Evolutionary conservation across 2,797 vertebrate species (phyloP).

Genomic region (Takifugu rubripes): DNA sequence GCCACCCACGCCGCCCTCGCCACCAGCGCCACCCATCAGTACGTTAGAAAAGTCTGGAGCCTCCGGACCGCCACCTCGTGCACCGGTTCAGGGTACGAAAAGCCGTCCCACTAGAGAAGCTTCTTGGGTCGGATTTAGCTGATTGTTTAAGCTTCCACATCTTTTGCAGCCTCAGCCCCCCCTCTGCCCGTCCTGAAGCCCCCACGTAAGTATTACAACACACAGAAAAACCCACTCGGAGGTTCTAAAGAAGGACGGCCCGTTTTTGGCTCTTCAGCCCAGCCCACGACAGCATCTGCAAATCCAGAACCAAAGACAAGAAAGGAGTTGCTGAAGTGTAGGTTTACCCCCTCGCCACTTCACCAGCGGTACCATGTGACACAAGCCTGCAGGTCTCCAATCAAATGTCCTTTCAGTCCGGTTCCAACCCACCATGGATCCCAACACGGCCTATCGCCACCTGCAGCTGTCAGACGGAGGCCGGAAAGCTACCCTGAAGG

Average conservation of each 20-base stretch:
- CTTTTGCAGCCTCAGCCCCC: slow-evolving; percentile 42
- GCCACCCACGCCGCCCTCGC: slow-evolving; percentile 30
- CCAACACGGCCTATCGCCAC: slow-evolving; percentile 68
- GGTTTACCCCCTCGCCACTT: slow-evolving; percentile 30
- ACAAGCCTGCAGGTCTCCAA: neutral
- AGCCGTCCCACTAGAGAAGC: neutral
- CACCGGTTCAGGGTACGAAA: slow-evolving; percentile 41
- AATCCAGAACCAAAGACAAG: slow-evolving; percentile 68
- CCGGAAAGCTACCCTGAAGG: slow-evolving; percentile 62
- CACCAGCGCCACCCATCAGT: slow-evolving; percentile 28
- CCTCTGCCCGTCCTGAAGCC: slow-evolving; percentile 24
- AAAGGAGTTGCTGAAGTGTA: slow-evolving; percentile 77
- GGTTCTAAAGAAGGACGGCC: too few species aligned
- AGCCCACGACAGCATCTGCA: slow-evolving; percentile 16
- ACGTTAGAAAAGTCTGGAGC: slow-evolving; percentile 4
- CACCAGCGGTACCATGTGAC: neutral
- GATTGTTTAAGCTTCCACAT: neutral
- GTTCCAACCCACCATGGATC: slow-evolving; percentile 73
- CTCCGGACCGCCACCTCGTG: neutral
- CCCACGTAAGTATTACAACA: slow-evolving; percentile 29
- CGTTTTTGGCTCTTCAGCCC: slow-evolving; percentile 26
- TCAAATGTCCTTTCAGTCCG: slow-evolving; percentile 48
- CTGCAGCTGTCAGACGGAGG: slow-evolving; percentile 64
- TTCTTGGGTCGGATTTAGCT: neutral
- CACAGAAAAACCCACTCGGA: neutral